phyloP scores from a whole-genome alignment of 2,113 vertebrate genomes.

The Lophius piscatorius region DNA sequence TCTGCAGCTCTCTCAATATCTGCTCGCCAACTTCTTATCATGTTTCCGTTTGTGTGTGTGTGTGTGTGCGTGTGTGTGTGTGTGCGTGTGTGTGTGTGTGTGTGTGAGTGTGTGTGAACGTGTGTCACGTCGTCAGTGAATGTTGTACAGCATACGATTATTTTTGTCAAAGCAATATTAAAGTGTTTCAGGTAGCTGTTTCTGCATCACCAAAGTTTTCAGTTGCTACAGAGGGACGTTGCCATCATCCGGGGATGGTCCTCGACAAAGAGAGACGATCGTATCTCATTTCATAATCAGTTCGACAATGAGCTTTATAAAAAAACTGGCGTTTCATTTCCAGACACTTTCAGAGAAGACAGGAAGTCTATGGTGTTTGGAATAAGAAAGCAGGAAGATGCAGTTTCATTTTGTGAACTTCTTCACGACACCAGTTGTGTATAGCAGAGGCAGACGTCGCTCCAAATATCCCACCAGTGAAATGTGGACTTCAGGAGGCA shows the following conservation, averaged over 20 bases:
- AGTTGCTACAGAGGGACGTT: slow-evolving; percentile 28
- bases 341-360: background rate
- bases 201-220: slow-evolving; percentile 74
- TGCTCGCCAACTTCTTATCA: slow-evolving; percentile 56
- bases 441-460: slow-evolving; percentile 31
- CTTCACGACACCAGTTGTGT: slow-evolving; percentile 42
- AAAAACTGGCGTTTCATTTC: too few relatives aligned
- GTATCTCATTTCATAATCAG: slow-evolving; percentile 16
- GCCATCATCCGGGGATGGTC: slow-evolving; percentile 36
- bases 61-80: background rate
- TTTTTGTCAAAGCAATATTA: slow-evolving; percentile 74
- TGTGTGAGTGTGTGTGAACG: too few relatives aligned
- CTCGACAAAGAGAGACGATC: slow-evolving; percentile 36
- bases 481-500: slow-evolving; percentile 1
- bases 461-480: slow-evolving; percentile 15
- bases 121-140: slow-evolving; percentile 52
- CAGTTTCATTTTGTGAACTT: slow-evolving; percentile 47
- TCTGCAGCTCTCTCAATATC: slow-evolving; percentile 41
- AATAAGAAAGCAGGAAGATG: slow-evolving; percentile 15
- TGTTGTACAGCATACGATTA: slow-evolving; percentile 52
- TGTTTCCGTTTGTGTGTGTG: slow-evolving; percentile 15
- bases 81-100: slow-evolving; percentile 36
- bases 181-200: slow-evolving; percentile 60
- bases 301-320: background rate
- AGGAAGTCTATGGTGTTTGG: slow-evolving; percentile 5